Base-by-base conservation (phyloP, 37 sponge, comb jelly and placozoan species). In the Diacarnus erythraeanus region DNA sequence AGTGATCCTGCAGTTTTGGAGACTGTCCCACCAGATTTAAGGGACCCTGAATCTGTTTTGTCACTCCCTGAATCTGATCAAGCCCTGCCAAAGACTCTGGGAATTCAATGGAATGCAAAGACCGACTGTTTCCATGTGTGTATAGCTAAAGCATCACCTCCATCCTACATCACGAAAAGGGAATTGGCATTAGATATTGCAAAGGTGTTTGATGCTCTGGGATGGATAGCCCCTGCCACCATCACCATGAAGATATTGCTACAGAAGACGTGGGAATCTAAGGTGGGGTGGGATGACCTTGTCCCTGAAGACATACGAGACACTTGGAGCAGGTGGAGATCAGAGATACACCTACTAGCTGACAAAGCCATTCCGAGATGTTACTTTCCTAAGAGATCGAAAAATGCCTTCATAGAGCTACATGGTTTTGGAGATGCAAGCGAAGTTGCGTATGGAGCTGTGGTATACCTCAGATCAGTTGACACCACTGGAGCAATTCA, bases 121-220 rank as follows among this genome's bases (percentile, higher is more conserved):
- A 17, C 34, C 38, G 37, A 80, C 38, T 29, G 30, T 9, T 69
- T 69, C 54, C 71, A 40, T 21, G n/a, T 69, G 8, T 21, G 40
- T 38, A 59, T 44, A 9, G 6, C 47, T 27, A n/a, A 51, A 23
- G 23, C 57, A n/a, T 59, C 71, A 33, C 41, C 34, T 40, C 42
- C 23, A 10, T 17, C 30, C 31, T 33, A 29, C 38, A 8, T 75
- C 12, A 83, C 83, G 29, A 83, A 83, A 42, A 57, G 76, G 15
- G 5, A 17, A 5, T 57, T 74, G 15, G 35, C 44, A 5, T 75
- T 76, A 18, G 76, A 83, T 37, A 42, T 83, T 40, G 73, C 84
- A n/a, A 74, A 47, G 31, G 71, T 71, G 0, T 84, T 84, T 58
- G 78, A 84, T 34, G 51, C 71, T 22, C 63, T 83, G 31, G 70